A percentile compares a stretch with the other conserved stretches of the same genome.
Conservation (phyloP, 2,113 vertebrate genomes). For the Menura novaehollandiae region DNA sequence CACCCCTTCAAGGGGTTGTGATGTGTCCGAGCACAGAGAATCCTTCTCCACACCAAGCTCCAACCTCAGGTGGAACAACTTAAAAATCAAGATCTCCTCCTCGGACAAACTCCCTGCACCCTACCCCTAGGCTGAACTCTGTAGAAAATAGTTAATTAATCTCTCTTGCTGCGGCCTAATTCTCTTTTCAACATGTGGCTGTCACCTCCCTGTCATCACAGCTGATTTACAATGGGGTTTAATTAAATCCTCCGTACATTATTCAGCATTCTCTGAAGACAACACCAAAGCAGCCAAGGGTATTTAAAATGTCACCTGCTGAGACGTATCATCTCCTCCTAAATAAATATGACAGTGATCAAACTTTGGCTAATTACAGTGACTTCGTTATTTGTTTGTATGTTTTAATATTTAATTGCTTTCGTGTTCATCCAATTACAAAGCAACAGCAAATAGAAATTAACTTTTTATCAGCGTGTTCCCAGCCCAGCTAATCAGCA, state of each 20-base stretch:
- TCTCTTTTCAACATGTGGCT: conserved; percentile 77
- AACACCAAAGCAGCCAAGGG: conserved; percentile 69
- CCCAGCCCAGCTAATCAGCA: conserved; percentile 70
- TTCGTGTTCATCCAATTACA: conserved; percentile 80
- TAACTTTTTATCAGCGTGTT: conserved; percentile 78
- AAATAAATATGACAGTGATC: conserved; percentile 82
- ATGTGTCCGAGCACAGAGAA: rapidly evolving
- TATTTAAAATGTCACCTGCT: conserved; percentile 81
- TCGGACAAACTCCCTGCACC: background rate
- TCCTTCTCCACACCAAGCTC: background rate
- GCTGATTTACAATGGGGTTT: conserved; percentile 79
- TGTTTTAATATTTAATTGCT: conserved; percentile 84
- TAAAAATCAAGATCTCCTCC: background rate
- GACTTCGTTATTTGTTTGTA: conserved; percentile 83
- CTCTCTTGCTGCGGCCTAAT: conserved; percentile 70
- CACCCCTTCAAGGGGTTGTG: background rate
- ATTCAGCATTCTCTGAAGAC: conserved; percentile 75
- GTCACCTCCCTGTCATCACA: conserved; percentile 76
- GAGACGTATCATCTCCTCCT: conserved; percentile 74
- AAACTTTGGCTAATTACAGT: conserved; percentile 81
- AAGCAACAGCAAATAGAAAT: conserved; percentile 79
- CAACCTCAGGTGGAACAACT: background rate
- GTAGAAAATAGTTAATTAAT: conserved; percentile 73
- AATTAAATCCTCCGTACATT: conserved; percentile 79
- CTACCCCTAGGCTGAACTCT: conserved; percentile 13